phyloP scores from a whole-genome alignment of 2,888 invertebrate species.

The Adela reaumurella region DNA sequence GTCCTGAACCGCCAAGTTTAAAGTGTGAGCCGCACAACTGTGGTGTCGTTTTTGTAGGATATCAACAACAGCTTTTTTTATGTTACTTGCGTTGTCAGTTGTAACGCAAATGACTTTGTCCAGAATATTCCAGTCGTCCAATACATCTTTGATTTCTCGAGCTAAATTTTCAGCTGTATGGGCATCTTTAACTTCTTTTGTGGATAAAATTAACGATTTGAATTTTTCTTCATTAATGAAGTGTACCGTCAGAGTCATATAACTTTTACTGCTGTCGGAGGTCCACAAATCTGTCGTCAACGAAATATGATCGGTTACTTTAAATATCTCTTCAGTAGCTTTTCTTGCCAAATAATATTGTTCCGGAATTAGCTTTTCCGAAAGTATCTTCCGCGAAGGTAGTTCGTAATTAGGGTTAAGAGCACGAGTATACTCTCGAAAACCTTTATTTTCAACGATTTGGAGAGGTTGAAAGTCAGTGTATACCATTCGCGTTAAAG shows the following conservation, averaged over 20 bases:
- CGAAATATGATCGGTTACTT: no score
- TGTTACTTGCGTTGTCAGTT: conserved; percentile 9
- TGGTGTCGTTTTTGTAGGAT: conserved; percentile 7
- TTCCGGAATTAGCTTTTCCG: conserved; percentile 14
- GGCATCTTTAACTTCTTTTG: conserved; percentile 6
- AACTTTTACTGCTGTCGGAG: conserved; percentile 6
- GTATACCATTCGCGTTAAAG: conserved; percentile 5
- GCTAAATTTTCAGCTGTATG: conserved; percentile 2
- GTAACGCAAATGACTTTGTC: conserved; percentile 10
- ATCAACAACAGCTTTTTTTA: conserved; percentile 6
- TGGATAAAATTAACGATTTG: conserved; percentile 7
- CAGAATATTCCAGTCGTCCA: conserved; percentile 10
- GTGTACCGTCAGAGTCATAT: conserved; percentile 2
- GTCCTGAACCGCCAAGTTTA: conserved; percentile 5
- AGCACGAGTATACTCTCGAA: conserved; percentile 9
- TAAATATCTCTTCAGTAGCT: conserved; percentile 5
- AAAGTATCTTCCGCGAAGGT: conserved; percentile 13
- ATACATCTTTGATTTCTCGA: conserved; percentile 8
- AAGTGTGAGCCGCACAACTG: conserved; percentile 8
- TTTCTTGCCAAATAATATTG: conserved; percentile 7
- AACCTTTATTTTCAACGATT: conserved; percentile 8
- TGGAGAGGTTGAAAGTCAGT: conserved; percentile 7
- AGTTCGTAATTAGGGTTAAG: conserved; percentile 10
- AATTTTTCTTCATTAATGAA: conserved; percentile 8
- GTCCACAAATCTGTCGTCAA: conserved; percentile 10